These are phyloP conservation scores for Alloscopus bannaensis DNA, from an alignment of 2,888 invertebrate species.

Conservation along the genomic window DNA sequence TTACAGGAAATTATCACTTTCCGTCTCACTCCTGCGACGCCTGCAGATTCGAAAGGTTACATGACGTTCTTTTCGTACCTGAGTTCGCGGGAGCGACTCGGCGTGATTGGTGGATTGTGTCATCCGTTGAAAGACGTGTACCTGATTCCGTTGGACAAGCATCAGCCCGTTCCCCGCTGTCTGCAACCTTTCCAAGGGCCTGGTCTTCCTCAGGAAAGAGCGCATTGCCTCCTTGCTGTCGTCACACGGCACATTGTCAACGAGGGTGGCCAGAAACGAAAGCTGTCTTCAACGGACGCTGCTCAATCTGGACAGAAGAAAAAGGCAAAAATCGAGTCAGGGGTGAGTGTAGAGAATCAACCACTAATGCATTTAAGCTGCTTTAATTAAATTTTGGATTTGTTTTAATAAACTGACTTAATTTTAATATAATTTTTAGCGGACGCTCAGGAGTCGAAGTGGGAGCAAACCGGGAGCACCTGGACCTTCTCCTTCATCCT, in stretches of 20 bases:
- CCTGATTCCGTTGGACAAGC: constrained; percentile 88
- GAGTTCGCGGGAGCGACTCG: constrained; percentile 81
- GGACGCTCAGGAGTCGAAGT: constrained; percentile 11
- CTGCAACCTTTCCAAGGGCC: constrained; percentile 84
- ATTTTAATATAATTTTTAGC: neutral
- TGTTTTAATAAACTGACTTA: too few species aligned
- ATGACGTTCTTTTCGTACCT: constrained; percentile 92
- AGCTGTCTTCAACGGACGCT: constrained; percentile 31
- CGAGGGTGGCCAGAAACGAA: constrained; percentile 43
- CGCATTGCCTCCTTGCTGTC: constrained; percentile 71
- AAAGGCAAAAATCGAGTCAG: constrained; percentile 36
- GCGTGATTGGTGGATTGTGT: constrained; percentile 86
- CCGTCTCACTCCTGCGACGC: constrained; percentile 86
- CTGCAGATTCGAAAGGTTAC: constrained; percentile 90
- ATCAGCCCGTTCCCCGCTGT: constrained; percentile 81
- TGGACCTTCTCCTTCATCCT: neutral
- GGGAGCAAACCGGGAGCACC: neutral
- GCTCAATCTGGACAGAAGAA: constrained; percentile 56
- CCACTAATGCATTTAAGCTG: too few species aligned
- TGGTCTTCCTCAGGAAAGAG: constrained; percentile 76
- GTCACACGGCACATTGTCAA: constrained; percentile 67
- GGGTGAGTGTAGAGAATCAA: constrained; percentile 4
- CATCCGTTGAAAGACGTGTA: constrained; percentile 95
- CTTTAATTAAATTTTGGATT: too few species aligned
- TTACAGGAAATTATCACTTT: constrained; percentile 86